phyloP scores from a whole-genome alignment of 2,888 invertebrate species.

The Stenoptilia bipunctidactyla region DNA sequence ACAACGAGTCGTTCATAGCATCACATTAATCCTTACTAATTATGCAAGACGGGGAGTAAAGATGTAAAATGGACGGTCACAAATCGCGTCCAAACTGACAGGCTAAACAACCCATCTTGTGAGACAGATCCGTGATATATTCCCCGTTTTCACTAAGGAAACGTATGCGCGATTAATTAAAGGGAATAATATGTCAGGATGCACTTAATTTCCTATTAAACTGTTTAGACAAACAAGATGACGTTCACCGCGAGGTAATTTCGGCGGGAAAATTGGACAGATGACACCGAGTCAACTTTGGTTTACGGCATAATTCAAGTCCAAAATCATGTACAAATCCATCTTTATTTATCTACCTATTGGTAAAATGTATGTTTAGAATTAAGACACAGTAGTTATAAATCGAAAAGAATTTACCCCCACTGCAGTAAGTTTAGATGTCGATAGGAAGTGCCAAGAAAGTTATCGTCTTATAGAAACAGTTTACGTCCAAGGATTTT shows the following conservation, averaged over 20 bases:
- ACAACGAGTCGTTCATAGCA: conserved; percentile 57
- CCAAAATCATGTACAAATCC: no score
- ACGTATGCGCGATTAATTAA: conserved; percentile 57
- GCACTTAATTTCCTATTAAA: conserved; percentile 63
- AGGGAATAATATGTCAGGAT: conserved; percentile 60
- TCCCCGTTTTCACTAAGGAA: conserved; percentile 46
- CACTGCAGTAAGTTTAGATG: no score
- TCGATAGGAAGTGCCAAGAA: no score
- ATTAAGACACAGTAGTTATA: no score
- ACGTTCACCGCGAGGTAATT: conserved; percentile 17
- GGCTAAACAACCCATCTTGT: conserved; percentile 60
- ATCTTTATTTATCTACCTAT: no score
- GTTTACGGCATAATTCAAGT: no score
- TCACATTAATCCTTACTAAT: conserved; percentile 65
- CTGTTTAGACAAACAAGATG: conserved; percentile 40
- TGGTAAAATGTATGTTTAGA: no score
- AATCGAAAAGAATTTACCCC: no score
- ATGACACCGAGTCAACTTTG: not conserved
- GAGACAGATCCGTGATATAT: conserved; percentile 64
- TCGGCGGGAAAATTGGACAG: conserved; percentile 13
- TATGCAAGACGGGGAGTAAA: conserved; percentile 63
- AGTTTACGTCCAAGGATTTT: no score
- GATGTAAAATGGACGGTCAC: conserved; percentile 63
- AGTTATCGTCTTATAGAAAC: no score
- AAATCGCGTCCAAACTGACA: conserved; percentile 64